Base-by-base conservation (phyloP, 2,113 vertebrate species). In the Pomatostomus ruficeps region DNA sequence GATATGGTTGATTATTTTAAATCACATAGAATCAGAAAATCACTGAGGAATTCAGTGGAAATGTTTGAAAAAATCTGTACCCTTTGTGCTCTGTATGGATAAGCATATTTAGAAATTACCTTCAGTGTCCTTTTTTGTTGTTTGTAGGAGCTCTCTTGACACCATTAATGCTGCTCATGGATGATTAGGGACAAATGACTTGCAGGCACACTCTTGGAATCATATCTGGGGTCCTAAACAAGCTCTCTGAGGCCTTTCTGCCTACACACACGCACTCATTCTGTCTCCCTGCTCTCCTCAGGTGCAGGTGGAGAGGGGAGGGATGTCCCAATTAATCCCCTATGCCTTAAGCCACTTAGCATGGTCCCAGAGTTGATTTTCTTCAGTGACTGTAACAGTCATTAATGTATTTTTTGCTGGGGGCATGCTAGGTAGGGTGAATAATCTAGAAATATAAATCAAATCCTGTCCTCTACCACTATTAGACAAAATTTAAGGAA, bases 131-230 rank as follows among this genome's bases (percentile, higher is more conserved):
- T 75, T n/a, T 33, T 20, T 43, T 61, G 13, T 35, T 36, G 13
- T 49, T 87, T 35, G 16, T 12, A 61, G 72, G 68, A 80, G 9
- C 20, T 73, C 20, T 78, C 63, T 38, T 74, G 73, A 48, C 42
- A 51, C 9, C 11, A 11, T 42, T 59, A 78, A 13, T 58, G 25
- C 61, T 77, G 35, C 4, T 1, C 43, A 31, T 36, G 36, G 22
- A 18, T 43, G 17, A 25, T 26, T 58, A 74, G 43, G 6, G 66
- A 38, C n/a, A 63, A 63, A 22, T 2, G 1, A n/a, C 13, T 57
- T 3, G 1, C 0, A 0, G 19, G 12, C 57, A 12, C 23, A 12
- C 13, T 48, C 22, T 57, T 80, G 36, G 4, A 6, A 7, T 83
- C 16, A 26, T 23, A 8, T 67, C 14, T 35, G 38, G 36, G 10